Evolutionary conservation across 2,113 vertebrate species (phyloP).

Genomic region (Condylura cristata): DNA sequence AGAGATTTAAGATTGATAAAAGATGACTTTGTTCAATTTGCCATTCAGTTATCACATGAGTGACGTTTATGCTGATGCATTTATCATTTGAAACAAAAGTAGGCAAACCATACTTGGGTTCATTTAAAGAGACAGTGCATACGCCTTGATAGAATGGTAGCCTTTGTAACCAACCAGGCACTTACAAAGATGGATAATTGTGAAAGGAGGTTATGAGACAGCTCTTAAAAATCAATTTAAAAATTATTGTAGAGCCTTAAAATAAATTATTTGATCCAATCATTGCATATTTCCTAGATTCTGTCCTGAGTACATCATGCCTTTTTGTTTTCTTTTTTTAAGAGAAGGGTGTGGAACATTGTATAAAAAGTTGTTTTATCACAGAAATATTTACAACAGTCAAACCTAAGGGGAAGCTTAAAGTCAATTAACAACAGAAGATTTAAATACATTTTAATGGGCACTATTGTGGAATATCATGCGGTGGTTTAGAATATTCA

Average conservation of each 20-base stretch:
- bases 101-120: neutral
- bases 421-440: neutral
- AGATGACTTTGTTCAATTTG: neutral
- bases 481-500: neutral
- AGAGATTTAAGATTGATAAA: neutral
- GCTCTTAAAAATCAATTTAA: constrained; percentile 13
- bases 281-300: neutral
- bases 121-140: neutral
- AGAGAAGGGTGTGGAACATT: neutral
- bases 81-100: neutral
- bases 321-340: neutral
- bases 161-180: neutral
- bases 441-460: neutral
- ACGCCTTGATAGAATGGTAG: neutral
- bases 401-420: neutral
- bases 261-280: neutral
- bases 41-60: neutral
- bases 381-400: neutral
- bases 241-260: neutral
- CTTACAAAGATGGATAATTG: neutral
- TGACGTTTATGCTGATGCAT: neutral
- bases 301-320: neutral
- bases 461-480: neutral
- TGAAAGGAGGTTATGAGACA: neutral
- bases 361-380: neutral